Percentiles rank a stretch among this genome's conserved stretches.
These are phyloP conservation scores for Alexandromys fortis DNA, from an alignment of 2,113 vertebrate genomes.

Conservation along the genomic window DNA sequence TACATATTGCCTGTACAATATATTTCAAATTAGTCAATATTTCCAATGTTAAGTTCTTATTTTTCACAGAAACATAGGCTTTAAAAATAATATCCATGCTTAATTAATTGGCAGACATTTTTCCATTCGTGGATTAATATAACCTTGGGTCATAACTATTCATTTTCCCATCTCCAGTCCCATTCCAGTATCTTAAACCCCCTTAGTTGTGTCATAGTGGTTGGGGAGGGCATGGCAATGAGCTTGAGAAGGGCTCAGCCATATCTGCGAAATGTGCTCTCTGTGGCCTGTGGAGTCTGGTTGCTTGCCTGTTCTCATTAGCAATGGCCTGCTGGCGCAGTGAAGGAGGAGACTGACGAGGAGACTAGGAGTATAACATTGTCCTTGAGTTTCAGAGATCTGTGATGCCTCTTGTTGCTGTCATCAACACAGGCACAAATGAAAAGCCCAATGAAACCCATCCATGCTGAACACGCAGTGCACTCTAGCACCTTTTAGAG, in stretches of 20 bases:
- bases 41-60: not conserved
- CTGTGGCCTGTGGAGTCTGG: not conserved
- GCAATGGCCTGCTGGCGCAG: not conserved
- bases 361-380: not conserved
- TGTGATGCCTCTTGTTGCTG: not conserved
- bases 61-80: not conserved
- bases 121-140: not conserved
- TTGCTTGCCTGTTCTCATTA: not conserved
- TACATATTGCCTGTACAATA: not conserved
- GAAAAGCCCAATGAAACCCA: not conserved
- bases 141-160: not conserved
- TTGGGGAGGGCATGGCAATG: not conserved
- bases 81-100: slow-evolving; percentile 20
- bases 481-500: not conserved
- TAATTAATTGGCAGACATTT: slow-evolving; percentile 8
- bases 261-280: not conserved
- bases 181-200: not conserved
- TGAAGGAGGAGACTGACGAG: not conserved
- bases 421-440: not conserved
- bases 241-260: not conserved
- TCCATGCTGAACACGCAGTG: not conserved
- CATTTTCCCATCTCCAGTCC: not conserved
- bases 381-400: not conserved
- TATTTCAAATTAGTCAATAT: slow-evolving; percentile 33
- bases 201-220: not conserved